Percentiles rank a stretch among this genome's conserved stretches.
These are phyloP conservation scores for Pterostichus niger DNA, from an alignment of 2,888 invertebrate species.

Conservation along the genomic window DNA sequence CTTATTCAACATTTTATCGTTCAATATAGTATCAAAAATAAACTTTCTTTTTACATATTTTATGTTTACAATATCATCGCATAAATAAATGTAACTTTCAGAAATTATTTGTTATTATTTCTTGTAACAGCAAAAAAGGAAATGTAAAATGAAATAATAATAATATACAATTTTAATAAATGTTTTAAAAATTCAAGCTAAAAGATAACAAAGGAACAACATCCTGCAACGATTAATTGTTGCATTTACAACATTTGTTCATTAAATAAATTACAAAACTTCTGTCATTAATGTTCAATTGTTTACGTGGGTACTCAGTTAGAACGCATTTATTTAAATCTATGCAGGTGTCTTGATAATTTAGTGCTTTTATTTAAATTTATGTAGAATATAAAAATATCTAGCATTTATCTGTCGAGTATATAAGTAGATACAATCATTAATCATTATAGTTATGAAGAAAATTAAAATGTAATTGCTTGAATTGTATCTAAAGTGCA, in stretches of 20 bases:
- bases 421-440: not conserved
- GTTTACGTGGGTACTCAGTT: not conserved
- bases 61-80: no score
- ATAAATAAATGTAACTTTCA: no score
- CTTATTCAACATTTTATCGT: no score
- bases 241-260: not conserved
- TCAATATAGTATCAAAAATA: no score
- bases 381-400: conserved; percentile 6
- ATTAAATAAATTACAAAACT: conserved; percentile 12
- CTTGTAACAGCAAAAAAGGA: not conserved
- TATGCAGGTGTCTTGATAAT: not conserved
- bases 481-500: no score
- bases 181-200: no score
- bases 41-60: no score
- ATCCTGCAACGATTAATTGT: not conserved
- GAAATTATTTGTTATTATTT: no score
- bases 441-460: not conserved
- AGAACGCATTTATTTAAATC: not conserved
- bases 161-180: not conserved
- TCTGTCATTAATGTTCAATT: not conserved
- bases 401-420: not conserved
- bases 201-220: not conserved
- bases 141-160: not conserved
- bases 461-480: not conserved
- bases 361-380: not conserved